These are phyloP conservation scores for Artibeus lituratus DNA, from an alignment of 2,797 vertebrate species.

Conservation along the genomic window DNA sequence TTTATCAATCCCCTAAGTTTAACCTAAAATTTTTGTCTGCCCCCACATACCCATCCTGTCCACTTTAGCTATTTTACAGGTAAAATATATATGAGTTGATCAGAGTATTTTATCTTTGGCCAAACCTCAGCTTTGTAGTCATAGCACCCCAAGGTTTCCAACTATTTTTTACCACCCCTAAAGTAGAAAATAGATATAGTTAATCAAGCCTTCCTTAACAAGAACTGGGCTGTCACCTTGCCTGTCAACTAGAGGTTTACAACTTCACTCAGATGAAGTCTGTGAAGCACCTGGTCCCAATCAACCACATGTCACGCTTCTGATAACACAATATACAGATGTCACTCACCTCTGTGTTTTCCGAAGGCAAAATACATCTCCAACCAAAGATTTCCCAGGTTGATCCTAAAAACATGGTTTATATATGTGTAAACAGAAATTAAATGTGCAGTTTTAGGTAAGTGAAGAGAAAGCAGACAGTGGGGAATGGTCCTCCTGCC, in stretches of 20 bases:
- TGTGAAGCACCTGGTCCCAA: constrained; percentile 54
- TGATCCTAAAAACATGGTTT: constrained; percentile 61
- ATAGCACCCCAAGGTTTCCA: not conserved
- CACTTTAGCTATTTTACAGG: not conserved
- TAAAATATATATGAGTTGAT: not conserved
- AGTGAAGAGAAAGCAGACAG: constrained; percentile 44
- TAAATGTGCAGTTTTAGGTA: constrained; percentile 61
- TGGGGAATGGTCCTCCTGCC: constrained; percentile 1
- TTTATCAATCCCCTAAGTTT: not conserved
- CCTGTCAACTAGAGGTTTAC: constrained; percentile 40
- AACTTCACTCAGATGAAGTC: constrained; percentile 11
- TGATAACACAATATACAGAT: constrained; percentile 70
- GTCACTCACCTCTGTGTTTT: constrained; percentile 67
- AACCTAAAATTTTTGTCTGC: not conserved
- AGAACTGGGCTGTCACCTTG: not conserved
- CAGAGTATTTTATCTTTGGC: not conserved
- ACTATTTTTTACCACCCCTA: not conserved
- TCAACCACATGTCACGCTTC: constrained; percentile 40
- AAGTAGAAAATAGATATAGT: not conserved
- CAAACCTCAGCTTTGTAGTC: not conserved
- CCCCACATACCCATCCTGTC: not conserved
- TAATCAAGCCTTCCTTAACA: constrained; percentile 25
- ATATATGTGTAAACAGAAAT: constrained; percentile 54
- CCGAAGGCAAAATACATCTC: constrained; percentile 62
- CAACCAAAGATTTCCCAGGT: constrained; percentile 58